A percentile compares a stretch with the other conserved stretches of the same genome.
Evolutionary conservation across 2,797 vertebrate species (phyloP).

Genomic region (Lateolabrax maculatus): DNA sequence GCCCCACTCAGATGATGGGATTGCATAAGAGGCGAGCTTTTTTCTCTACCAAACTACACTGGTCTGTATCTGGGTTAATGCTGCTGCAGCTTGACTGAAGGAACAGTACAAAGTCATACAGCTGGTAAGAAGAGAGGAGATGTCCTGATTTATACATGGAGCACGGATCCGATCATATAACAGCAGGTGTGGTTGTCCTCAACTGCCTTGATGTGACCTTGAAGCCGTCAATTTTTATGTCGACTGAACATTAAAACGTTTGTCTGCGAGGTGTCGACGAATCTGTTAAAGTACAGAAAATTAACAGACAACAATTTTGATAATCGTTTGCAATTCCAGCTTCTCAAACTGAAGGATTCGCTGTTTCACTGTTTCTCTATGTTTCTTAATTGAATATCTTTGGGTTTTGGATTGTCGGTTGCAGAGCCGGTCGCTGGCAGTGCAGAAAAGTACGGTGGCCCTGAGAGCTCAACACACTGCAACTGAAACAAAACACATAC

Average conservation of each 20-base stretch:
- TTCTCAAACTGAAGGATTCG: not conserved
- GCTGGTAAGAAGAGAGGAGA: conserved; percentile 22
- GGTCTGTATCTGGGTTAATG: conserved; percentile 67
- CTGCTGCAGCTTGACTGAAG: conserved; percentile 35
- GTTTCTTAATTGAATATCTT: not conserved
- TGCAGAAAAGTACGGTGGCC: no score
- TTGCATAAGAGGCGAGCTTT: conserved; percentile 59
- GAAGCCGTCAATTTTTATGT: not conserved
- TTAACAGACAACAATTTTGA: not conserved
- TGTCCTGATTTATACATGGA: not conserved
- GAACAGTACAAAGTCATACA: conserved; percentile 18
- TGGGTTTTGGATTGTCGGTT: not conserved
- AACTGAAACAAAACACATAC: no score
- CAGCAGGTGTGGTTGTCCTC: not conserved
- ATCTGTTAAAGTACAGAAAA: not conserved
- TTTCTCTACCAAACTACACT: not conserved
- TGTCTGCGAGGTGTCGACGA: not conserved
- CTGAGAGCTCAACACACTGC: no score
- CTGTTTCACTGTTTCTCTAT: not conserved
- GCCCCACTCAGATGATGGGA: conserved; percentile 32
- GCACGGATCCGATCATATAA: conserved; percentile 10
- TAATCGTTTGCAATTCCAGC: not conserved
- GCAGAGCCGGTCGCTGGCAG: no score
- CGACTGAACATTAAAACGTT: not conserved
- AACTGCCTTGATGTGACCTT: not conserved